Base-by-base conservation (phyloP, 1,140 invertebrate genomes). In the Dinoponera quadriceps region DNA sequence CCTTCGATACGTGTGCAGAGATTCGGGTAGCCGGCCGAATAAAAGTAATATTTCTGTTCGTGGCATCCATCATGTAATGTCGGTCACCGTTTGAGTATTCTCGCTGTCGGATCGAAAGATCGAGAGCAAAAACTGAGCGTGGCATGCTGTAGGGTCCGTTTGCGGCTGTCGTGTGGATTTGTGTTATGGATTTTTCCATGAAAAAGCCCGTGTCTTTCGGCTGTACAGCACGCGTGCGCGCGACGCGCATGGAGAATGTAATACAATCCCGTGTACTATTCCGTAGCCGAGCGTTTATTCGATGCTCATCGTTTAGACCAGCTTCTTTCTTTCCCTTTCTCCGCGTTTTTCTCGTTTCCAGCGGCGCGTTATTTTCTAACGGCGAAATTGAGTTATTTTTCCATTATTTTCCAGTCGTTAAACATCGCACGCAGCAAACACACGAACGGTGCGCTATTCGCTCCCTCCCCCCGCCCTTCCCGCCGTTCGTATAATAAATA, bases 61-160 rank as follows among this genome's bases (percentile, higher is more conserved):
- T 75, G 57, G 29, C 25, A 27, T 51, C 25, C 44, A 22, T 69
- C 18, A 29, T 57, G 55, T 38, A 69, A n/a, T 29, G 44, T 27
- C 22, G 57, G 54, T 57, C 66, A 22, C 33, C 44, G 33, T 55
- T 69, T 20, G 27, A 78, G 22, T 27, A 29, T 38, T 63, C 48
- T 80, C 51, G 57, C 51, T 13, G 18, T 80, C 54, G 69, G 22
- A 80, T 80, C 69, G 57, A 48, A 78, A 38, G 22, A 69, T 78
- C 60, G 54, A 80, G 65, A 80, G 75, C 33, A 3, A 14, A 25
- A 68, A 25, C 9, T 22, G 38, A 44, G 14, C 44, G 3, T 11
- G 9, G 22, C 11, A 20, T 27, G 74, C 29, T 77, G 14, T 22
- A 57, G 33, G 69, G 54, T 20, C 22, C 54, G 33, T 68, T 69